Percentiles rank a stretch among this genome's conserved stretches.
Conservation (phyloP, 2,113 vertebrate species). For the Gracilinanus agilis region DNA sequence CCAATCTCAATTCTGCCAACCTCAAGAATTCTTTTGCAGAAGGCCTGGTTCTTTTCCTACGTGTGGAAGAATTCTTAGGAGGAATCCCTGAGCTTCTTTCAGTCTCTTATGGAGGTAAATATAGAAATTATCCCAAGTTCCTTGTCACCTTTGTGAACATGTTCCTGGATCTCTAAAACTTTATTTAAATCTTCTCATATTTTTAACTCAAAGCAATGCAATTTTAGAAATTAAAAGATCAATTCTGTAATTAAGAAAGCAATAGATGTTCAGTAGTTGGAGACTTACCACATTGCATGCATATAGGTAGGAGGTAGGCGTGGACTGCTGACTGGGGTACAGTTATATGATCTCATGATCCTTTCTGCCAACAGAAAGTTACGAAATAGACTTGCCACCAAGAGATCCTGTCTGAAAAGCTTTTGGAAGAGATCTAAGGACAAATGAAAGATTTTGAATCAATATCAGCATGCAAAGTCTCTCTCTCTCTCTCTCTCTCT, state of each 20-base stretch:
- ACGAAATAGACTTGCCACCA: conserved; percentile 97
- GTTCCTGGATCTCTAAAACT: neutral
- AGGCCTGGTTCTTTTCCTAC: neutral
- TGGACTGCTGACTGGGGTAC: conserved; percentile 98
- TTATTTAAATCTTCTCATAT: neutral
- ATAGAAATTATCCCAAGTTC: too few species aligned
- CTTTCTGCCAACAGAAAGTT: conserved; percentile 97
- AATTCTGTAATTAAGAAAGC: accelerated
- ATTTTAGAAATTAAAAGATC: accelerated
- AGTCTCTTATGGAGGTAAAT: neutral
- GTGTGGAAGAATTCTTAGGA: neutral
- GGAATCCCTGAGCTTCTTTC: neutral
- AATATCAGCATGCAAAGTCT: neutral
- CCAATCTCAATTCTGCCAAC: accelerated
- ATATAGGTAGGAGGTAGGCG: conserved; percentile 97
- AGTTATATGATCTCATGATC: conserved; percentile 99
- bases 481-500: too few species aligned
- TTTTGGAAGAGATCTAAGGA: conserved; percentile 97
- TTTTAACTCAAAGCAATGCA: neutral
- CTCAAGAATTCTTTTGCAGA: neutral
- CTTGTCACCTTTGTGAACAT: neutral
- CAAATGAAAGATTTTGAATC: accelerated
- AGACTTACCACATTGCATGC: conserved; percentile 98
- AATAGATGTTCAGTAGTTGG: accelerated
- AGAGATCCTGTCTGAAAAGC: conserved; percentile 97